Evolutionary conservation across 2,113 vertebrate genomes (phyloP).

Genomic region (Vanacampus margaritifer): DNA sequence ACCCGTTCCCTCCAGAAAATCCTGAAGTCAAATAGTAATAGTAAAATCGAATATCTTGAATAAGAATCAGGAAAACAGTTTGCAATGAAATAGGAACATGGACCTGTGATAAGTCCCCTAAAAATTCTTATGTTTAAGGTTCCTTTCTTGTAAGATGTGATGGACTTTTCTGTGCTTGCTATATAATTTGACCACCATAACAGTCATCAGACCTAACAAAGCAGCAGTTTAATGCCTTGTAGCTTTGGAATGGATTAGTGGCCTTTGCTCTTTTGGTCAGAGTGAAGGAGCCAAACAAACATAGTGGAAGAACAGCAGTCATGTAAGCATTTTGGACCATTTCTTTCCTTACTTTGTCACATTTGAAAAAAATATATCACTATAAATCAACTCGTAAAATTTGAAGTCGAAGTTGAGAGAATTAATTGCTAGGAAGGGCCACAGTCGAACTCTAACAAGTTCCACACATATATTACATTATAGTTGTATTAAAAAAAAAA

Average conservation of each 20-base stretch:
- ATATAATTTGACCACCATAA: conserved; percentile 1
- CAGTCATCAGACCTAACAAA: neutral
- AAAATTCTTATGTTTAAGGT: neutral
- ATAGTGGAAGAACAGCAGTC: neutral
- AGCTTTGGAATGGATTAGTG: conserved; percentile 49
- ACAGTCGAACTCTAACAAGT: too few species aligned
- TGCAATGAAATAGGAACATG: neutral
- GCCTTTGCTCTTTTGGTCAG: conserved; percentile 31
- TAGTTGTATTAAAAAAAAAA: too few species aligned
- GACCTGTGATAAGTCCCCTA: too few species aligned
- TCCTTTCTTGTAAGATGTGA: neutral
- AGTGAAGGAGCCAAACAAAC: neutral
- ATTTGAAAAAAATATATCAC: too few species aligned
- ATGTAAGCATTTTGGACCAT: too few species aligned
- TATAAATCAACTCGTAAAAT: too few species aligned
- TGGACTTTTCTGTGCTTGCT: neutral
- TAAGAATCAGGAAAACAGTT: neutral
- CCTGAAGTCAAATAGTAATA: conserved; percentile 64
- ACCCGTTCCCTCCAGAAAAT: conserved; percentile 79
- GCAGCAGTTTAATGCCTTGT: conserved; percentile 26
- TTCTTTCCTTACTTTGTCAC: too few species aligned
- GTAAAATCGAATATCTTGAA: neutral
- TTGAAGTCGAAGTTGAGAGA: too few species aligned
- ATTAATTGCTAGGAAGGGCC: too few species aligned
- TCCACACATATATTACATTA: too few species aligned